Evolutionary conservation across 2,113 vertebrate genomes (phyloP).

Genomic region (Bubo blakistoni): DNA sequence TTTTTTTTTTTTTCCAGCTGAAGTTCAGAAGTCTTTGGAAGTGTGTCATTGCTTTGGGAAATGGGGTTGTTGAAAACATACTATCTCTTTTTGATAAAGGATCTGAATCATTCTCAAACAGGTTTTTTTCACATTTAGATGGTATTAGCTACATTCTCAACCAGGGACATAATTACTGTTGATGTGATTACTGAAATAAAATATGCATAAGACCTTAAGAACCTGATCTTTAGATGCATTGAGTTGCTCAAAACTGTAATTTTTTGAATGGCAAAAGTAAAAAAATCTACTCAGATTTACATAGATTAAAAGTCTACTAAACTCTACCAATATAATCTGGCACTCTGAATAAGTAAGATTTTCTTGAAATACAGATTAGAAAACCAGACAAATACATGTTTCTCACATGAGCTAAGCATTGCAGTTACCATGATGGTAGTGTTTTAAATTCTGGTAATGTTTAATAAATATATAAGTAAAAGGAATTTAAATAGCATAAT

Average conservation of each 20-base stretch:
- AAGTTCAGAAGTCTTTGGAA: not conserved
- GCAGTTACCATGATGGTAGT: not conserved
- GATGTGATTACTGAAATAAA: not conserved
- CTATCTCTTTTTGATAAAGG: not conserved
- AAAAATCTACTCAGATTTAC: not conserved
- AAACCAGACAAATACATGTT: not conserved
- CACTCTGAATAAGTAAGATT: not conserved
- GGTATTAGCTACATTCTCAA: not conserved
- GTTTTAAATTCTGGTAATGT: not conserved
- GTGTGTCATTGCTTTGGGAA: not conserved
- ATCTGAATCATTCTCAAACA: not conserved
- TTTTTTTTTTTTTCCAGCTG: not conserved
- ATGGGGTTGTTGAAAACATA: not conserved
- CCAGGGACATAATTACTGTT: not conserved
- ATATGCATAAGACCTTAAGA: not conserved
- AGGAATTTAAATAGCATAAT: not conserved
- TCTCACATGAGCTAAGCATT: not conserved
- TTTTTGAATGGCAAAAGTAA: not conserved
- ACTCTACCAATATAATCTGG: not conserved
- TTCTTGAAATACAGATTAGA: not conserved
- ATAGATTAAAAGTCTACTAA: not conserved
- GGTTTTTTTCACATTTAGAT: accelerated
- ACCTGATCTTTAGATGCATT: not conserved
- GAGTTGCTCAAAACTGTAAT: not conserved
- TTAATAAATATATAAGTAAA: not conserved